These are phyloP conservation scores for Arothron firmamentum DNA, from an alignment of 2,113 vertebrate species.

Conservation along the genomic window DNA sequence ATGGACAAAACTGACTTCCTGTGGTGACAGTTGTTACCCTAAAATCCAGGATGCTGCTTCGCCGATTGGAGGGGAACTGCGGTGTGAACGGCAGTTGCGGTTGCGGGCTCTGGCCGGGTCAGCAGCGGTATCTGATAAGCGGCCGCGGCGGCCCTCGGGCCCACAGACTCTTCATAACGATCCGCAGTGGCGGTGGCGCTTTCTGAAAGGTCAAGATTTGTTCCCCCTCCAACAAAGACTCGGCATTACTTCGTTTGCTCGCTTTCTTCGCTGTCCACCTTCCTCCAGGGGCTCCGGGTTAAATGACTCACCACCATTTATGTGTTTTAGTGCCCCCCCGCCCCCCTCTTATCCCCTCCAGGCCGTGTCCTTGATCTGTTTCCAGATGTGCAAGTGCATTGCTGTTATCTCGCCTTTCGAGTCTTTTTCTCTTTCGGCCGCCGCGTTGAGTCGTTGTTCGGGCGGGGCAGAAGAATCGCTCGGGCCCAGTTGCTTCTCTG, in stretches of 20 bases:
- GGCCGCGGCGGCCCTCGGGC: conserved; percentile 41
- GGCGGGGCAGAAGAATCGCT: conserved; percentile 7
- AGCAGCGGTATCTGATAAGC: conserved; percentile 44
- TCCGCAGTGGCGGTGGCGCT: conserved; percentile 35
- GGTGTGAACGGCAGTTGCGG: neutral
- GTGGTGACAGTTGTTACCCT: neutral
- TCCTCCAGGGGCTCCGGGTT: conserved; percentile 19
- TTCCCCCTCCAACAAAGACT: conserved; percentile 25
- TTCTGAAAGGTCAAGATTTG: conserved; percentile 59
- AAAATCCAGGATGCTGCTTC: too few relatives aligned
- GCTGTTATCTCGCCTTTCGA: conserved; percentile 15
- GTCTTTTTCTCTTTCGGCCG: neutral
- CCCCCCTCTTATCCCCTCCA: neutral
- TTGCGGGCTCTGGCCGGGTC: conserved; percentile 23
- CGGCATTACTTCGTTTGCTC: conserved; percentile 33
- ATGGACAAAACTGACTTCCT: neutral
- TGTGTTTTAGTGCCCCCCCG: conserved; percentile 8
- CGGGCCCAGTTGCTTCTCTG: neutral
- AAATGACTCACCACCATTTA: conserved; percentile 32
- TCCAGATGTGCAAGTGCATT: conserved; percentile 1
- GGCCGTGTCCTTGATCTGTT: conserved; percentile 20
- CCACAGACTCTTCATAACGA: conserved; percentile 49
- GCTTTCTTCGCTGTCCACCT: conserved; percentile 34
- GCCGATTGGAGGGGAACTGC: neutral
- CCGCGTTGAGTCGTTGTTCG: neutral